Percentiles rank a stretch among this genome's conserved stretches.
Evolutionary conservation across 64 coral and sea anemone genomes (phyloP).

Genomic region (Orbicella faveolata): DNA sequence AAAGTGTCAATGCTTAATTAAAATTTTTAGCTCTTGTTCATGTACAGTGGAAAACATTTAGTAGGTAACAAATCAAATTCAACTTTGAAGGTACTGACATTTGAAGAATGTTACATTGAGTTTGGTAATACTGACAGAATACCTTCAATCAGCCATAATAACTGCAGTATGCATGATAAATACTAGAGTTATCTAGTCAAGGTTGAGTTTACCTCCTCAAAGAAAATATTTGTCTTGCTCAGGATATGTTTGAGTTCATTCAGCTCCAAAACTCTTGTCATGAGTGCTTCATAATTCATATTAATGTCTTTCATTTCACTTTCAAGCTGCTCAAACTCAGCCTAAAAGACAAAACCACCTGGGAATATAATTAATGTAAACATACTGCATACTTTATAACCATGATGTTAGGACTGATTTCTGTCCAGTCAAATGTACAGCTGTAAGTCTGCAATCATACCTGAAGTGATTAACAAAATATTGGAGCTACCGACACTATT

Average conservation of each 20-base stretch:
- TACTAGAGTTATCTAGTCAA: not conserved
- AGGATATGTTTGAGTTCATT: conserved; percentile 96
- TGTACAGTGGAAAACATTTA: too few relatives aligned
- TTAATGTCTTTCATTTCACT: conserved; percentile 99
- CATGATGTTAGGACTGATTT: too few relatives aligned
- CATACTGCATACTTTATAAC: too few relatives aligned
- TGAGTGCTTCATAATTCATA: conserved; percentile 96
- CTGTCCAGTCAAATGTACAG: conserved; percentile 27
- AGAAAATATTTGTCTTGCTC: conserved; percentile 91
- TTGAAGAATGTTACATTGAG: too few relatives aligned
- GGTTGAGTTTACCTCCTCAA: conserved; percentile 95
- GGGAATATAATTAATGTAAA: conserved; percentile 83
- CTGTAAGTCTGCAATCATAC: conserved; percentile 17
- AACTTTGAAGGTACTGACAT: too few relatives aligned
- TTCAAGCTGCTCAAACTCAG: conserved; percentile 98
- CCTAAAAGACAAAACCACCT: conserved; percentile 42
- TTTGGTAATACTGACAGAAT: too few relatives aligned
- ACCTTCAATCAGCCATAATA: too few relatives aligned
- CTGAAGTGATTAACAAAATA: too few relatives aligned
- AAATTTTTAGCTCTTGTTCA: too few relatives aligned
- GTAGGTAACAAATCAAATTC: too few relatives aligned
- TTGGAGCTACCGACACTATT: too few relatives aligned
- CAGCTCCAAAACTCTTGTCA: conserved; percentile 91
- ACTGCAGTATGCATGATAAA: not conserved
- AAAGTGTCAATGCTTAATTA: too few relatives aligned